Conservation (phyloP, 2,797 vertebrate species). For the Fratercula arctica region DNA sequence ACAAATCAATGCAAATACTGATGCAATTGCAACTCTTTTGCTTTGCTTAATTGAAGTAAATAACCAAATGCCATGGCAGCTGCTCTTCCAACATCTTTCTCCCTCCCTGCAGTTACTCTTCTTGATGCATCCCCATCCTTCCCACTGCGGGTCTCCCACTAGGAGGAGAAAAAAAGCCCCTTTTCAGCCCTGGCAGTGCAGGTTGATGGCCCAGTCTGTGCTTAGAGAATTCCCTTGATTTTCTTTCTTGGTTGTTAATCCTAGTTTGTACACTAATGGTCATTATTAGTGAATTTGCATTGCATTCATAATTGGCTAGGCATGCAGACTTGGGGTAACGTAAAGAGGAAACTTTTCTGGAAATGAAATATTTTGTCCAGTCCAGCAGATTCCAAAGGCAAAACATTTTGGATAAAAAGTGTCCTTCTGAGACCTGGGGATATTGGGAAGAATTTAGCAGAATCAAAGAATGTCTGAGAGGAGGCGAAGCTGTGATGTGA, state of each 20-base stretch:
- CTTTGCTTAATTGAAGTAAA: not conserved
- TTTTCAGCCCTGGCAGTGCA: not conserved
- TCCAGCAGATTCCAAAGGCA: not conserved
- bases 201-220: not conserved
- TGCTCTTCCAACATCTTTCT: not conserved
- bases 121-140: not conserved
- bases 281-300: too few relatives aligned
- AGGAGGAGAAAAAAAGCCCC: not conserved
- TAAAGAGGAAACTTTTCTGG: not conserved
- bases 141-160: not conserved
- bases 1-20: not conserved
- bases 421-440: not conserved
- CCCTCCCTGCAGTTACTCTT: not conserved
- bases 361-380: not conserved
- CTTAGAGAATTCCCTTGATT: not conserved
- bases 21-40: not conserved
- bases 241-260: not conserved
- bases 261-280: not conserved
- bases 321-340: not conserved
- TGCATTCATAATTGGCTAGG: not conserved
- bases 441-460: not conserved
- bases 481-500: accelerated
- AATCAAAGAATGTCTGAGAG: not conserved
- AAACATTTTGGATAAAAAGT: not conserved
- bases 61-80: not conserved